phyloP scores from a whole-genome alignment of 2,888 invertebrate genomes.

The Ametastegia equiseti region DNA sequence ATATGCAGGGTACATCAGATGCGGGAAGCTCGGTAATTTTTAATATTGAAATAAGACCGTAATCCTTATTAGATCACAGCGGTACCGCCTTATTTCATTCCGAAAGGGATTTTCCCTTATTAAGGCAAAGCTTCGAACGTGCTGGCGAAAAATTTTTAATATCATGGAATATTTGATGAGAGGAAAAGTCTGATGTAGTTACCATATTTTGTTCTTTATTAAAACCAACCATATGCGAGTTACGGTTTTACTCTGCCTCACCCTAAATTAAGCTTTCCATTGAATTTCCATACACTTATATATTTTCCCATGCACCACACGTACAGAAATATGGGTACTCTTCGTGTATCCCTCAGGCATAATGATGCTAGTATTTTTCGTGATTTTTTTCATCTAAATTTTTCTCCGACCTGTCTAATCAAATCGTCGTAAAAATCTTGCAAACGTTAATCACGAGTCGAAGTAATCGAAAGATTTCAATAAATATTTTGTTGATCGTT shows the following conservation, averaged over 20 bases:
- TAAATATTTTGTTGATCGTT: not conserved
- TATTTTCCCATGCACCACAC: slow-evolving; percentile 10
- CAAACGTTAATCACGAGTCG: not conserved
- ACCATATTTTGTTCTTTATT: slow-evolving; percentile 57
- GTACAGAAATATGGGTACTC: slow-evolving; percentile 16
- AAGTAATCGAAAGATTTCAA: not conserved
- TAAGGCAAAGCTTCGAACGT: slow-evolving; percentile 52
- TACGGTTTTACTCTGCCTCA: slow-evolving; percentile 53
- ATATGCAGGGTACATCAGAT: not conserved
- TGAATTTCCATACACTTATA: slow-evolving; percentile 21
- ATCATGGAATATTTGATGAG: slow-evolving; percentile 48
- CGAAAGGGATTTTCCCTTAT: slow-evolving; percentile 42
- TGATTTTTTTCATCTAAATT: not conserved
- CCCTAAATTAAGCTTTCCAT: slow-evolving; percentile 25
- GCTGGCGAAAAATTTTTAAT: slow-evolving; percentile 55
- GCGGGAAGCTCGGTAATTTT: slow-evolving; percentile 9
- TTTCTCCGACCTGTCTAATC: not conserved
- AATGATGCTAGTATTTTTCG: too few species aligned
- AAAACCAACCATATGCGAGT: slow-evolving; percentile 57
- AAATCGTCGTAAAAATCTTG: not conserved
- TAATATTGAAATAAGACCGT: slow-evolving; percentile 31
- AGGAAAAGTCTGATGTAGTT: slow-evolving; percentile 54
- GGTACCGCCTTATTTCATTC: slow-evolving; percentile 37
- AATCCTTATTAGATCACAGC: slow-evolving; percentile 34
- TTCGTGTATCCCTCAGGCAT: not conserved